phyloP scores from a whole-genome alignment of 1,140 invertebrate species.

The Paralvinella palmiformis region DNA sequence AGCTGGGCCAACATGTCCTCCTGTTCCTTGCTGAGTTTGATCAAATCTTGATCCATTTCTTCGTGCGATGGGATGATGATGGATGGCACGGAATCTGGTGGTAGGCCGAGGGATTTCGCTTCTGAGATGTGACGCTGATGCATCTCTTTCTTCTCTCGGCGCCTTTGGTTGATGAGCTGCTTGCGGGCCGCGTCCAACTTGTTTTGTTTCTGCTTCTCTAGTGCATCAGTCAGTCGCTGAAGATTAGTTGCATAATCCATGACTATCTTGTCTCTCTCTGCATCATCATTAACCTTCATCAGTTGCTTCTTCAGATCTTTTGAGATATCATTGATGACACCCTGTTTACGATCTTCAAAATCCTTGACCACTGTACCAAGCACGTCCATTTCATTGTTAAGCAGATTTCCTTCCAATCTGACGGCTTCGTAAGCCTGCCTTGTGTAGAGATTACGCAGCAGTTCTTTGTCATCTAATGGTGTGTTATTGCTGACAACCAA shows the following conservation, averaged over 20 bases:
- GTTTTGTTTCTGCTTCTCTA: slow-evolving; percentile 42
- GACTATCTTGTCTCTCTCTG: slow-evolving; percentile 38
- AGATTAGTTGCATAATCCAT: slow-evolving; percentile 37
- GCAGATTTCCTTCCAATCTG: slow-evolving; percentile 27
- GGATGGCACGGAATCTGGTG: slow-evolving; percentile 33
- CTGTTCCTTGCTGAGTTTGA: background rate
- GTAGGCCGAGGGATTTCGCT: slow-evolving; percentile 30
- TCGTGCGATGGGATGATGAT: slow-evolving; percentile 32
- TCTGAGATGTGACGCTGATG: slow-evolving; percentile 37
- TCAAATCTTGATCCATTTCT: slow-evolving; percentile 34
- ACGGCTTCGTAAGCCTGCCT: slow-evolving; percentile 10
- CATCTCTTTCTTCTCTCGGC: slow-evolving; percentile 38
- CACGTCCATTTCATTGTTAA: slow-evolving; percentile 31
- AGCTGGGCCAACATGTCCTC: background rate
- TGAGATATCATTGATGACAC: slow-evolving; percentile 26
- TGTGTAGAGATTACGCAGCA: background rate
- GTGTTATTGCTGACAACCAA: background rate
- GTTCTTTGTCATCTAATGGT: background rate
- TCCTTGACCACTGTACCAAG: slow-evolving; percentile 36
- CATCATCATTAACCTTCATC: slow-evolving; percentile 29
- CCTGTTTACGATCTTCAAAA: slow-evolving; percentile 34
- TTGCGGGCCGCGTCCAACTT: slow-evolving; percentile 31
- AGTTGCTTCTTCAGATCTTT: slow-evolving; percentile 33
- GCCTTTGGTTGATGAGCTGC: slow-evolving; percentile 34
- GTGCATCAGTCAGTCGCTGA: slow-evolving; percentile 31